Base-by-base conservation (phyloP, 2,797 vertebrate genomes). In the Chromis chromis region DNA sequence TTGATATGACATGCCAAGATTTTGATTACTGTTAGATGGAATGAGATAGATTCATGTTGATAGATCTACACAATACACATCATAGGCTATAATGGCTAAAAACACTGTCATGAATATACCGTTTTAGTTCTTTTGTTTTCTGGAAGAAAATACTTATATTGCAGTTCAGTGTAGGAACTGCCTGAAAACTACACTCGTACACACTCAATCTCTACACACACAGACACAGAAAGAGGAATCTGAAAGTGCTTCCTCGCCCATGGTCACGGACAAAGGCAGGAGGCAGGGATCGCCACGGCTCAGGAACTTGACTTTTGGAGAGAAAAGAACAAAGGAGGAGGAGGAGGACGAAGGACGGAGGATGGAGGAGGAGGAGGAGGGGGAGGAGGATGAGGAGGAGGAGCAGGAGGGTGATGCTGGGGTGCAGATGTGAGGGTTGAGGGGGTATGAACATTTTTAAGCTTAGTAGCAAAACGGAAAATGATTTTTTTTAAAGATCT, bases 281-380 rank as follows among this genome's bases (percentile, higher is more conserved):
- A 84, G 88, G 88, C 81, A 79, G 64, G 86, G 91, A 93, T 94
- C 67, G 60, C 86, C 69, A 91, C 78, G 84, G 88, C 85, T 91
- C 90, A 93, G 88, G 92, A 94, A 94, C 90, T 91, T 94, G 93
- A 95, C 93, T 94, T 95, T 89, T 88, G 66, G 66, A 80, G 50
- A 79, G 64, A 85, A 79, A 79, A 58, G 77, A 91, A 78, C 83
- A 91, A 92, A 89, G 83, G 84, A 74, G 6, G 65, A 79, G 4
- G 69, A 77, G 27, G 62, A 72, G 59, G 48, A 8, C 6, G 36
- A 80, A 66, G 8, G 65, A 62, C 16, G 6, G 4, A 17, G 17
- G 42, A 40, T 4, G 6, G 16, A 17, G 17, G 42, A 25, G 33
- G 9, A 1, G 36, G 14, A 88, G 83, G 84, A 74, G 6, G 64